phyloP scores from a whole-genome alignment of 1,140 invertebrate genomes.

The Rhynchophorus ferrugineus region DNA sequence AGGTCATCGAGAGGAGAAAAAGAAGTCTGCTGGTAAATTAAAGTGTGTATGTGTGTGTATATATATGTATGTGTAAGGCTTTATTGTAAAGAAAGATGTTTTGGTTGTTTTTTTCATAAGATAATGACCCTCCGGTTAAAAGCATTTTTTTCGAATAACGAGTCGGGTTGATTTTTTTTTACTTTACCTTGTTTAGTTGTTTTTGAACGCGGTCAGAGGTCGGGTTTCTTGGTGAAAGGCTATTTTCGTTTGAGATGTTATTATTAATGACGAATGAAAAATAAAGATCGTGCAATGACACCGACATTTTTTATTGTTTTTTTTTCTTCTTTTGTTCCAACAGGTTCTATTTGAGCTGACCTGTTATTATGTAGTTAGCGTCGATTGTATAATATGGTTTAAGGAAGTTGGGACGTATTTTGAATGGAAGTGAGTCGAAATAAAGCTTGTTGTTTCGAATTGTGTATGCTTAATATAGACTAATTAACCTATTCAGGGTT shows the following conservation, averaged over 20 bases:
- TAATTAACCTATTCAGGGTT: too few species aligned
- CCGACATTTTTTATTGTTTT: too few species aligned
- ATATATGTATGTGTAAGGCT: slow-evolving; percentile 23
- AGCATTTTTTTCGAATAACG: background rate
- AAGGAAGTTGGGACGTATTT: too few species aligned
- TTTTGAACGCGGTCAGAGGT: background rate
- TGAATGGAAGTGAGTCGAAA: too few species aligned
- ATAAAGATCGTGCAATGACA: background rate
- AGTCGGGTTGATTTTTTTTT: background rate
- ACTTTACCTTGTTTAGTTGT: background rate
- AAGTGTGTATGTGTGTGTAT: slow-evolving; percentile 22
- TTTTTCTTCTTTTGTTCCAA: too few species aligned
- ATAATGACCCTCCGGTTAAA: slow-evolving; percentile 11
- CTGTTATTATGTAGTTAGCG: too few species aligned
- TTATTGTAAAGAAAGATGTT: slow-evolving; percentile 15
- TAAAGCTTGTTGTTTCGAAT: too few species aligned
- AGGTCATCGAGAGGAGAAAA: slow-evolving; percentile 25
- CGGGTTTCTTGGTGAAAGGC: background rate
- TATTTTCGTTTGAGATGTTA: background rate
- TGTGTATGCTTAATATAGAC: too few species aligned
- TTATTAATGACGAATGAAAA: background rate
- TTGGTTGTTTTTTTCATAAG: slow-evolving; percentile 3
- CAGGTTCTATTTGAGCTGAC: too few species aligned
- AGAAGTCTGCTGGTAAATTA: slow-evolving; percentile 28
- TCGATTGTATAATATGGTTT: too few species aligned